Evolutionary conservation across 2,113 vertebrate species (phyloP).

Genomic region (Psittacara wagleri): DNA sequence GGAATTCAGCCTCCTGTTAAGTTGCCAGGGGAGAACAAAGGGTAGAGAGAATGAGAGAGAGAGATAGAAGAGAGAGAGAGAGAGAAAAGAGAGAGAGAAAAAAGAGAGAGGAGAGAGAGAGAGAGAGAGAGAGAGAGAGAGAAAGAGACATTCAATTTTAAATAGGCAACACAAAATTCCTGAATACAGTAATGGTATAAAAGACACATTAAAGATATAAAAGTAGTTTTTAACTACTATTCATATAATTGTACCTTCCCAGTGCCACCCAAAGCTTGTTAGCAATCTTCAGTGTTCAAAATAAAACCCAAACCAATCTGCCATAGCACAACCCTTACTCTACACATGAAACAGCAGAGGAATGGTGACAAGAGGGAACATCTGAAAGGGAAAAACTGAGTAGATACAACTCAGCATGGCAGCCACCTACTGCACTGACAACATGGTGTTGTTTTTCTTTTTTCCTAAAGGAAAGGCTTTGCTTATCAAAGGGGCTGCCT

Average conservation of each 20-base stretch:
- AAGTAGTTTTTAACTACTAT: background rate
- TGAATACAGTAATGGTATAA: background rate
- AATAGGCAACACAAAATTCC: background rate
- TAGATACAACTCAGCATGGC: background rate
- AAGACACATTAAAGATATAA: background rate
- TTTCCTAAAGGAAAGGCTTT: background rate
- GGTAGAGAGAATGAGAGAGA: background rate
- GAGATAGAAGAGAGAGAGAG: too few relatives aligned
- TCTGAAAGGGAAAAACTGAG: background rate
- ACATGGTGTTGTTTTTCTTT: fast-evolving
- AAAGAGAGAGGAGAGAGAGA: too few relatives aligned
- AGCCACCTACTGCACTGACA: background rate
- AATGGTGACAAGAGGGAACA: background rate
- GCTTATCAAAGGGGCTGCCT: background rate
- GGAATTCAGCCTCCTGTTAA: constrained; percentile 91
- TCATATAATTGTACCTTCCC: background rate
- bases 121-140: background rate
- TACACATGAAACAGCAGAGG: background rate
- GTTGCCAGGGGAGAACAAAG: background rate
- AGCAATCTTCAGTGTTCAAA: background rate
- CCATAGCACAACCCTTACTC: fast-evolving
- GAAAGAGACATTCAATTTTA: background rate
- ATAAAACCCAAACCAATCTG: background rate
- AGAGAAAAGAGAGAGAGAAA: too few relatives aligned
- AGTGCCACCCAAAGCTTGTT: background rate